Evolutionary conservation across 92 coral and sea anemone genomes (phyloP), one percentile per base, ranked within the genome.

Genomic region (Blastomussa wellsi): DNA sequence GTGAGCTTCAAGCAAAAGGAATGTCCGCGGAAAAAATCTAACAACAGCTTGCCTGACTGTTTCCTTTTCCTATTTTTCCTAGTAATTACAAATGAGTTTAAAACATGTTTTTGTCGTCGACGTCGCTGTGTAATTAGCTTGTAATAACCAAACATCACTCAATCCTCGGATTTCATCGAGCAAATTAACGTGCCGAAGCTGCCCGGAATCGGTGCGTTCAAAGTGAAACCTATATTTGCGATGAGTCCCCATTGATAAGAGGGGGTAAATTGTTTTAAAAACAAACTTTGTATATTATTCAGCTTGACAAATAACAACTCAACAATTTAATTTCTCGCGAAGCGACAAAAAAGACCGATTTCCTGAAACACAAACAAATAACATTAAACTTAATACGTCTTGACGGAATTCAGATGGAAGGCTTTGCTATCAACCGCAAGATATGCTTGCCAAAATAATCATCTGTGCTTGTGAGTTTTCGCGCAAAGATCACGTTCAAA

Each of bases 151-250:
- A 47, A 49, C 51, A 51, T 24, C 35, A 17, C 35, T 60, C n/a
- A 39, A 7, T 38, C 38, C 55, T 62, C 15, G 72, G 38, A 79
- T 39, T 79, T 77, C 80, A 77, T 17, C 24, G 17, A 38, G 4
- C 70, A 38, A 78, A 41, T 26, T 29, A 38, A 59, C 67, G 53
- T 6, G 72, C 74, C 62, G 74, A 48, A 44, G 35, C 52, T 19
- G 66, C 28, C n/a, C 12, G 65, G n/a, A 29, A 81, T 81, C 85
- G 65, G 85, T 81, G 24, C 42, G 77, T n/a, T 82, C 86, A 82
- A 82, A 82, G 86, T 44, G 36, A 69, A 49, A 81, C n/a, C 24
- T 42, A 49, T 69, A 51, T 37, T 31, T 72, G 36, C 72, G 31
- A 12, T 7, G 59, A 12, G 51, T 70, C 72, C 22, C 86, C 69